These are phyloP conservation scores for Desmophyllum pertusum DNA, from an alignment of 92 coral and sea anemone species.

Conservation along the genomic window DNA sequence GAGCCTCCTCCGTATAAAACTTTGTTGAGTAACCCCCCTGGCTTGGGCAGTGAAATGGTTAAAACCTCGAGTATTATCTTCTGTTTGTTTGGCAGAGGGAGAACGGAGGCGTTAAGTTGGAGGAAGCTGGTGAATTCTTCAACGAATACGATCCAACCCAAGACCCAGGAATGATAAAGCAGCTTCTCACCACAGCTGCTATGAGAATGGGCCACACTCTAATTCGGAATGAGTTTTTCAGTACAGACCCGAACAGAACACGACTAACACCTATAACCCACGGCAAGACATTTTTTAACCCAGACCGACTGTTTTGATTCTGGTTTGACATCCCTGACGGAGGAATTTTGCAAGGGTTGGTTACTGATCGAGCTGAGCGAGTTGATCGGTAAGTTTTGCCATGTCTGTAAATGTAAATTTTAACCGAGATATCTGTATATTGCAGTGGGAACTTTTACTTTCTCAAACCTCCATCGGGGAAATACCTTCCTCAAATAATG, in stretches of 20 bases:
- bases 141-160: constrained; percentile 53
- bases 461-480: too few relatives aligned
- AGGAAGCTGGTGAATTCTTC: not conserved
- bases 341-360: not conserved
- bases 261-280: not conserved
- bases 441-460: too few relatives aligned
- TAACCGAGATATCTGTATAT: too few relatives aligned
- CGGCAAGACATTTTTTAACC: constrained; percentile 7
- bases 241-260: not conserved
- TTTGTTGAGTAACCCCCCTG: too few relatives aligned
- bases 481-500: too few relatives aligned
- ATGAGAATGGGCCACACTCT: constrained; percentile 85
- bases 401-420: not conserved
- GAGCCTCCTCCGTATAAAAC: too few relatives aligned
- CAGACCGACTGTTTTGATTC: not conserved
- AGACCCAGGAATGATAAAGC: constrained; percentile 67
- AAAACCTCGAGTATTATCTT: too few relatives aligned
- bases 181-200: constrained; percentile 85
- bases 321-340: not conserved
- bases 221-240: constrained; percentile 66
- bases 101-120: not conserved
- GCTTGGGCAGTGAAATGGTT: too few relatives aligned
- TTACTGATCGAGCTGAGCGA: too few relatives aligned
- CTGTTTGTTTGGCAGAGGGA: constrained; percentile 2
- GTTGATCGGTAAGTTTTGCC: not conserved